Evolutionary conservation across 2,888 invertebrate genomes (phyloP), one percentile per base, ranked within the genome.

Genomic region (Phragmatobia fuliginosa): DNA sequence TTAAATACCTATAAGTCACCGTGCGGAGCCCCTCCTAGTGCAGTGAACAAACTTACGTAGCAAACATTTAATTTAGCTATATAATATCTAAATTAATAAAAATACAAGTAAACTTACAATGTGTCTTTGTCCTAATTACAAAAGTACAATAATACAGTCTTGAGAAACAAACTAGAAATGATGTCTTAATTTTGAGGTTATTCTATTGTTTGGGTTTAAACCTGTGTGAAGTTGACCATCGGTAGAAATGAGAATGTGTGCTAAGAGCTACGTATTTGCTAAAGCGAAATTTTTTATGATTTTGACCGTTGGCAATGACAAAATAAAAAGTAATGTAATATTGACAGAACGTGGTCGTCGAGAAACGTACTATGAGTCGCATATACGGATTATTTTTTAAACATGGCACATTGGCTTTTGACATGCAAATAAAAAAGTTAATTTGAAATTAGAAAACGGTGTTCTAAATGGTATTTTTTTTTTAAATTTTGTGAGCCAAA

Each of bases 281-380:
- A 65, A 68, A 68, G 49, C 64, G 64, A 65, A 61, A 38, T 65
- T 60, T 64, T 68, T 60, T 59, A 63, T 45, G 68, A 63, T 49
- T 49, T 25, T 62, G 33, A 25, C 59, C 58, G 58, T 10, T 18
- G 5, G 18, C 25, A 38, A 25, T 16, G 16, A 41, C 16, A 18
- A 38, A 18, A 28, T 3, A 62, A 38, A 38, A 25, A 61, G 6
- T 38, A n/a, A n/a, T 41, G 32, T 60, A 60, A 61, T 62, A 41
- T 62, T 38, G 62, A 41, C 62, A 41, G 41, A 28, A 28, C 56
- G 28, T 56, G 56, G 56, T 16, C 16, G 10, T 21, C 28, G 41
- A 62, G 36, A 60, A n/a, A 60, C 14, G 4, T 52, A 25, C 28
- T 52, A 28, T 1, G 52, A 52, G 25, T 14, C 14, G 10, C 28